These are phyloP conservation scores for Varanus komodoensis DNA, from an alignment of 2,113 vertebrate species.

Conservation along the genomic window DNA sequence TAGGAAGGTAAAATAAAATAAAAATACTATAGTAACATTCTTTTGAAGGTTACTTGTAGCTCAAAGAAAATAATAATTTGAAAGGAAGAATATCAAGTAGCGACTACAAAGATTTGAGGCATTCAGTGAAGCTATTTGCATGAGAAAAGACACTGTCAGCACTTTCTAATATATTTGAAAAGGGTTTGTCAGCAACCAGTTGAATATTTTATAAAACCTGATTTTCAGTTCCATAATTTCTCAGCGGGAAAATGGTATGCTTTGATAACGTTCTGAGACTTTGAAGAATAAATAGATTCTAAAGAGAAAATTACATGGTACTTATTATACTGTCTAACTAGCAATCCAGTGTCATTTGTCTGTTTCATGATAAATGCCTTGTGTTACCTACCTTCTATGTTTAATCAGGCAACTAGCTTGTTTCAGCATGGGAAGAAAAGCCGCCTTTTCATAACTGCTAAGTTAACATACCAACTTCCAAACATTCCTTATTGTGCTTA, in stretches of 20 bases:
- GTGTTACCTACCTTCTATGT: conserved; percentile 72
- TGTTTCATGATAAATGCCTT: conserved; percentile 78
- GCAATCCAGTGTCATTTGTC: conserved; percentile 79
- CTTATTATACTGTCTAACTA: conserved; percentile 83
- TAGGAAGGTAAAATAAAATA: conserved; percentile 10
- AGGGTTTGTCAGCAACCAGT: conserved; percentile 66
- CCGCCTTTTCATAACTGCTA: conserved; percentile 58
- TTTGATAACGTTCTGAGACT: conserved; percentile 78
- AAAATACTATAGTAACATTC: conserved; percentile 22
- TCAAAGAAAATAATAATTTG: conserved; percentile 45
- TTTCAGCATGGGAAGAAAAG: conserved; percentile 56
- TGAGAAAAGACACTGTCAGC: conserved; percentile 52
- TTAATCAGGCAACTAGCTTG: conserved; percentile 70
- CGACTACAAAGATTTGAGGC: conserved; percentile 33
- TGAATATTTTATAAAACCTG: conserved; percentile 75
- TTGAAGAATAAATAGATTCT: conserved; percentile 85
- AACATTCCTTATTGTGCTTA: conserved; percentile 20
- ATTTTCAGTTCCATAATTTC: conserved; percentile 79
- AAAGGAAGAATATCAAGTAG: conserved; percentile 32
- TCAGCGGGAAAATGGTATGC: conserved; percentile 75
- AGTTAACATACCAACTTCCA: conserved; percentile 31
- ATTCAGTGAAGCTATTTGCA: conserved; percentile 42
- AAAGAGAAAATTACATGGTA: conserved; percentile 85
- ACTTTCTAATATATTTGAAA: conserved; percentile 67
- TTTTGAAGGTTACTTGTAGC: conserved; percentile 21